Conservation (phyloP, 2,113 vertebrate species). For the Galemys pyrenaicus region DNA sequence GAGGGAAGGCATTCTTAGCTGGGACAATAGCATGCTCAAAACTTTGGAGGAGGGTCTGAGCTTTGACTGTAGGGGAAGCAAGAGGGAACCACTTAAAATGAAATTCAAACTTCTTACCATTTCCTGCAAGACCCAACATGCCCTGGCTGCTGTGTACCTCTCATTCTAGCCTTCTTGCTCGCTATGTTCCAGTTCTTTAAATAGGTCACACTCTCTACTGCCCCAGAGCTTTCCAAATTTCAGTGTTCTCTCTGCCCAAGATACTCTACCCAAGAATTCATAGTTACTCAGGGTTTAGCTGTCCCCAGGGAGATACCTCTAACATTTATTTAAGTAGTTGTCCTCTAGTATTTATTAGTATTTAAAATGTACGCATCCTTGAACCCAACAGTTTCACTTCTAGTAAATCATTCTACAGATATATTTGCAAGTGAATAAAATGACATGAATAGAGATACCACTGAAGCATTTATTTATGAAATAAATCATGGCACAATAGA, state of each 20-base stretch:
- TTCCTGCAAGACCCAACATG: not conserved
- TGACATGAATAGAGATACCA: slow-evolving; percentile 38
- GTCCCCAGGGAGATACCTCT: not conserved
- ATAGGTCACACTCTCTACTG: not conserved
- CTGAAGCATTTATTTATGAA: slow-evolving; percentile 53
- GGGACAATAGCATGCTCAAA: not conserved
- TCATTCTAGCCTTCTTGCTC: slow-evolving; percentile 49
- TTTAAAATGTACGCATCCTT: slow-evolving; percentile 51
- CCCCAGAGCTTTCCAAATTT: not conserved
- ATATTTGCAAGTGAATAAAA: slow-evolving; percentile 57
- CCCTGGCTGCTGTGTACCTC: not conserved
- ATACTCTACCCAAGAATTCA: slow-evolving; percentile 39
- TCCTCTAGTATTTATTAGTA: slow-evolving; percentile 48
- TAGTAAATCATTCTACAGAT: slow-evolving; percentile 51
- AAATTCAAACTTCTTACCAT: slow-evolving; percentile 34
- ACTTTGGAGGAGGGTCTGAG: not conserved
- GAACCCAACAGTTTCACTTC: slow-evolving; percentile 7
- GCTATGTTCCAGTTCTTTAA: not conserved
- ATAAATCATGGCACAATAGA: slow-evolving; percentile 34
- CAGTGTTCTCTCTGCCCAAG: not conserved
- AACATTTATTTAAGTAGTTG: slow-evolving; percentile 4
- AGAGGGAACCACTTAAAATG: slow-evolving; percentile 28
- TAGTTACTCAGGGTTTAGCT: slow-evolving; percentile 35
- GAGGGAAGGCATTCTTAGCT: slow-evolving; percentile 1
- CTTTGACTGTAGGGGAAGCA: slow-evolving; percentile 29